A percentile compares a stretch with the other conserved stretches of the same genome.
Evolutionary conservation across 92 coral and sea anemone genomes (phyloP).

Genomic region (Parazoanthus swiftii): DNA sequence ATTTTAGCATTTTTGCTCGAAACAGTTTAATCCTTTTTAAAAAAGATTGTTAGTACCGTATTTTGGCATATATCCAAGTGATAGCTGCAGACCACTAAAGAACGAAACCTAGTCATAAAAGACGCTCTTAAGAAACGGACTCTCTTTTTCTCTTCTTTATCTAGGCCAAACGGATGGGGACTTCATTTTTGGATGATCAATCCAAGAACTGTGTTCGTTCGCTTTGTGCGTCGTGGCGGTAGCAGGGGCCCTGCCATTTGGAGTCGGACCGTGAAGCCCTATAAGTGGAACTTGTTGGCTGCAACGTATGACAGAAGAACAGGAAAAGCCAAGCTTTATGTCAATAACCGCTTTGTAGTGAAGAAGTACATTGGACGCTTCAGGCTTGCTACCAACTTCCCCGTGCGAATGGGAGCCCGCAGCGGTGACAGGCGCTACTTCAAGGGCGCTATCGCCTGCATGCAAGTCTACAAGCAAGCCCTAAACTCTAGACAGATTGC

Average conservation of each 20-base stretch:
- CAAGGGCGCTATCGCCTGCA: slow-evolving; percentile 14
- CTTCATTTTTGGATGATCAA: slow-evolving; percentile 41
- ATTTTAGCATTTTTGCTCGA: too few species aligned
- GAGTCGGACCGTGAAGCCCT: neutral
- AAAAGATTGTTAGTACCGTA: too few species aligned
- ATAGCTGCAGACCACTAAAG: too few species aligned
- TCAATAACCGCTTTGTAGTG: slow-evolving; percentile 12
- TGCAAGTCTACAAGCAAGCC: slow-evolving; percentile 23
- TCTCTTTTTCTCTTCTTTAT: neutral
- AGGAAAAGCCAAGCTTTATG: slow-evolving; percentile 22
- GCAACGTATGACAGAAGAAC: slow-evolving; percentile 9
- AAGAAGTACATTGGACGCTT: slow-evolving; percentile 40
- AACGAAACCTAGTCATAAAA: neutral
- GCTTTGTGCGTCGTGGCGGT: slow-evolving; percentile 9
- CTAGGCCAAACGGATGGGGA: slow-evolving; percentile 32
- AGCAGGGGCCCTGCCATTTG: slow-evolving; percentile 22
- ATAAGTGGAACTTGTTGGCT: slow-evolving; percentile 20
- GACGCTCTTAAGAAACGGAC: neutral
- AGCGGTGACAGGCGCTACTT: slow-evolving; percentile 13
- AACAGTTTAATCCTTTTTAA: too few species aligned
- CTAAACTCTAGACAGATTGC: neutral
- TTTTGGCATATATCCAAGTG: too few species aligned
- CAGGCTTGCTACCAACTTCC: slow-evolving; percentile 61
- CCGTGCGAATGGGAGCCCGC: slow-evolving; percentile 23
- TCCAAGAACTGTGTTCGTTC: slow-evolving; percentile 16